Percentiles rank a stretch among this genome's conserved stretches.
Conservation (phyloP, 2,113 vertebrate genomes). For the Sinosuthora webbiana region DNA sequence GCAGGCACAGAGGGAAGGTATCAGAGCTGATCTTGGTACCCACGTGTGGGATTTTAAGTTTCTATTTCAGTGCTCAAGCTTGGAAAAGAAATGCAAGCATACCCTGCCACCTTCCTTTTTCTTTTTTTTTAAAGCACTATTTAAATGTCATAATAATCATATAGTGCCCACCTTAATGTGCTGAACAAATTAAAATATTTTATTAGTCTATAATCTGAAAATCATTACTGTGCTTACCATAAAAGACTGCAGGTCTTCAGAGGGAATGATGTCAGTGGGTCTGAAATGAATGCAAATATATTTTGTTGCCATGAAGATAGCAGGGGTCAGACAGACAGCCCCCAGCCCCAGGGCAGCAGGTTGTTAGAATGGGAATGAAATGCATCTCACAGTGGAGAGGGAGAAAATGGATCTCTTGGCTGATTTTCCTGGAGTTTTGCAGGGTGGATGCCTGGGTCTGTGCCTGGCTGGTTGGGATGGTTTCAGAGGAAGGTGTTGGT, state of each 20-base stretch:
- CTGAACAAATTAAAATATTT: slow-evolving; percentile 46
- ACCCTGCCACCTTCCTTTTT: neutral
- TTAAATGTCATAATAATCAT: slow-evolving; percentile 46
- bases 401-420: neutral
- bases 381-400: neutral
- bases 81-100: slow-evolving; percentile 20
- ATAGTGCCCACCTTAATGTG: slow-evolving; percentile 11
- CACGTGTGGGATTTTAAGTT: neutral
- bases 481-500: neutral
- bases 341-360: neutral
- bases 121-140: neutral
- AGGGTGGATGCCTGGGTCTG: neutral
- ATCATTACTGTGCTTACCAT: slow-evolving; percentile 12
- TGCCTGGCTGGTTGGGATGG: neutral
- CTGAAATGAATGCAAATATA: slow-evolving; percentile 30
- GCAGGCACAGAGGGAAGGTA: neutral
- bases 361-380: neutral
- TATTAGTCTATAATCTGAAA: slow-evolving; percentile 62
- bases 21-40: neutral
- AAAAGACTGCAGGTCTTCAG: slow-evolving; percentile 18
- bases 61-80: slow-evolving; percentile 37
- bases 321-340: neutral
- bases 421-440: neutral
- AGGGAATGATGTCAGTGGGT: neutral
- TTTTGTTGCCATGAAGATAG: neutral